Evolutionary conservation across 2,888 invertebrate species (phyloP).

Genomic region (Drosophila infuscata): DNA sequence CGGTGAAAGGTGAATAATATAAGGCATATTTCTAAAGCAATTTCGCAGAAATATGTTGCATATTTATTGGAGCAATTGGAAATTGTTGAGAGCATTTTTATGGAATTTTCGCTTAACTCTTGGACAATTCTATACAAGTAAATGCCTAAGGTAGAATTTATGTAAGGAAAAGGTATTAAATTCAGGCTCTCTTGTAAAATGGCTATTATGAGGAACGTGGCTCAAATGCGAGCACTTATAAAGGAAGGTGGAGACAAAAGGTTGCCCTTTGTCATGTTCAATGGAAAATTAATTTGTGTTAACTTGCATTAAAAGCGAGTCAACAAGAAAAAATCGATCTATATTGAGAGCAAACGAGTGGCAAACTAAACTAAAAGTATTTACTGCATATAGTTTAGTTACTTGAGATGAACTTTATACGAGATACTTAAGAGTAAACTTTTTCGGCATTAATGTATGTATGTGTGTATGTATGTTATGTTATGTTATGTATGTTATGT

Average conservation of each 20-base stretch:
- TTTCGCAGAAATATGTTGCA: background rate
- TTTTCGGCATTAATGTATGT: background rate
- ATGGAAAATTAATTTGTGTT: slow-evolving; percentile 20
- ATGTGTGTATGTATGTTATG: background rate
- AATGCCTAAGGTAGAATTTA: background rate
- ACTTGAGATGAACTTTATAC: slow-evolving; percentile 2
- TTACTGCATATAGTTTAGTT: slow-evolving; percentile 6
- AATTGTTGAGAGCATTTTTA: background rate
- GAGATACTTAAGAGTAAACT: background rate
- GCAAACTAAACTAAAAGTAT: background rate
- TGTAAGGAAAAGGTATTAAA: background rate
- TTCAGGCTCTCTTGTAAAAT: background rate
- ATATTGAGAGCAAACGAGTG: slow-evolving; percentile 14
- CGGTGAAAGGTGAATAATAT: background rate
- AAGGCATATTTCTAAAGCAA: background rate
- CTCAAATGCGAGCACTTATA: slow-evolving; percentile 8
- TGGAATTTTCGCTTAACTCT: background rate
- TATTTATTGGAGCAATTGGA: background rate
- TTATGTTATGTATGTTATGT: too few species aligned
- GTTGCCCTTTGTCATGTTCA: slow-evolving; percentile 19
- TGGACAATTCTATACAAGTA: background rate
- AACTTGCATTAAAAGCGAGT: slow-evolving; percentile 15
- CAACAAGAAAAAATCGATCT: slow-evolving; percentile 38
- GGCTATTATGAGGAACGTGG: background rate
- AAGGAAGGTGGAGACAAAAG: background rate